Percentiles rank a stretch among this genome's conserved stretches.
These are phyloP conservation scores for Cynaeus angustus DNA, from an alignment of 2,888 invertebrate genomes.

Conservation along the genomic window DNA sequence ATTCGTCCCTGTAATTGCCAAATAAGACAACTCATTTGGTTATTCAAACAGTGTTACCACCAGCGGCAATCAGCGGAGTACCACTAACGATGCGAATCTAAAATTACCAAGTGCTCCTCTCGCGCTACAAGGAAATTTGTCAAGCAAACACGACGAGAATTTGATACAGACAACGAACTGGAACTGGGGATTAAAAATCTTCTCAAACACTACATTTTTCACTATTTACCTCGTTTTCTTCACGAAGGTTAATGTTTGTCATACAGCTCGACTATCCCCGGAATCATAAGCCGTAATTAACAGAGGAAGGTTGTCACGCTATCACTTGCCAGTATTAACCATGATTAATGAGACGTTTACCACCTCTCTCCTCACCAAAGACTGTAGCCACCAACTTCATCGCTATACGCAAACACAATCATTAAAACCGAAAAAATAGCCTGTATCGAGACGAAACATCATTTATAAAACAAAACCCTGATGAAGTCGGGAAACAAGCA, in stretches of 20 bases:
- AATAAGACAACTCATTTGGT: constrained; percentile 62
- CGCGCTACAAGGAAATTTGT: constrained; percentile 51
- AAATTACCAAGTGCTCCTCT: constrained; percentile 51
- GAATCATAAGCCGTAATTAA: background rate
- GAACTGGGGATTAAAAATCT: constrained; percentile 33
- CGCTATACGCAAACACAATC: background rate
- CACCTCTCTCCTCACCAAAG: background rate
- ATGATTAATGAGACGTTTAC: constrained; percentile 2
- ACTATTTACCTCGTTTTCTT: too few relatives aligned
- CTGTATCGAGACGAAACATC: constrained; percentile 9
- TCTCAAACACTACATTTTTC: constrained; percentile 9
- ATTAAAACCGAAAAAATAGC: background rate
- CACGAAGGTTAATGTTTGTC: background rate
- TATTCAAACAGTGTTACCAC: constrained; percentile 60
- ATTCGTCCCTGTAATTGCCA: constrained; percentile 59
- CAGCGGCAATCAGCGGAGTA: constrained; percentile 53
- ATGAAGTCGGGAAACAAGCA: constrained; percentile 26
- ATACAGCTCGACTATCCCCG: background rate
- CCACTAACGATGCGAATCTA: constrained; percentile 54
- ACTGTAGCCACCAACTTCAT: background rate
- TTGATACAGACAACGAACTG: constrained; percentile 46
- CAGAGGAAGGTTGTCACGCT: background rate
- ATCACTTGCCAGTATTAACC: background rate
- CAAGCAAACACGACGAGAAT: constrained; percentile 54
- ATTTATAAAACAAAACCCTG: constrained; percentile 33